Base-by-base conservation (phyloP, 1,140 invertebrate genomes). In the Leptinotarsa texana region DNA sequence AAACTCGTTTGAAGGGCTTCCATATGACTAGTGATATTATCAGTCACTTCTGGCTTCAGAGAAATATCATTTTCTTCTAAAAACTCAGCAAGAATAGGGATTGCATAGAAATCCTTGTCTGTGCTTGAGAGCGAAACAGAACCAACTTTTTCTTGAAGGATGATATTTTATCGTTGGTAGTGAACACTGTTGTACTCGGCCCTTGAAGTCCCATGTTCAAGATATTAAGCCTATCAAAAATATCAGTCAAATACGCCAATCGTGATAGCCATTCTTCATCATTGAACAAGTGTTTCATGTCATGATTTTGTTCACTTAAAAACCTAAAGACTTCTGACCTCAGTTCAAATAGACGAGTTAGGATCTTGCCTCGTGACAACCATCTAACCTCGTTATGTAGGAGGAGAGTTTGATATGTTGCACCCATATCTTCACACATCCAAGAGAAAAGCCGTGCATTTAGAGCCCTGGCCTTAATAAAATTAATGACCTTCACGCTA, bases 281-380 rank as follows among this genome's bases (percentile, higher is more conserved):
- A 24, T 27, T 63, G 61, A 71, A 62, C 48, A n/a, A 63, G 15
- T 51, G 15, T 13, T 63, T n/a, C 8, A 63, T 22, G 15, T 48
- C 27, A n/a, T 73, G 27, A 21, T 72, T 22, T 49, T 63, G 62
- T 72, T 21, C 71, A 13, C 27, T 72, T 27, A 63, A 42, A 72
- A 62, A 72, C 15, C 61, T 13, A 24, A 62, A 33, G 11, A 72
- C 51, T 47, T 72, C 70, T 24, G 21, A 8, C 27, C 61, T n/a
- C 8, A 72, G 51, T 69, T 76, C 75, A 61, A n/a, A 68, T 22
- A 76, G 62, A 5, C 71, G 63, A n/a, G 6, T 69, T 42, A 76
- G 22, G 33, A 73, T 42, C 21, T 72, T 51, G 51, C 74, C 71
- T 63, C 66, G 73, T 21, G 75, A 73, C 15, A 75, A 68, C 74